Evolutionary conservation across 2,113 vertebrate species (phyloP), one percentile per base, ranked within the genome.

Genomic region (Nesoenas mayeri): DNA sequence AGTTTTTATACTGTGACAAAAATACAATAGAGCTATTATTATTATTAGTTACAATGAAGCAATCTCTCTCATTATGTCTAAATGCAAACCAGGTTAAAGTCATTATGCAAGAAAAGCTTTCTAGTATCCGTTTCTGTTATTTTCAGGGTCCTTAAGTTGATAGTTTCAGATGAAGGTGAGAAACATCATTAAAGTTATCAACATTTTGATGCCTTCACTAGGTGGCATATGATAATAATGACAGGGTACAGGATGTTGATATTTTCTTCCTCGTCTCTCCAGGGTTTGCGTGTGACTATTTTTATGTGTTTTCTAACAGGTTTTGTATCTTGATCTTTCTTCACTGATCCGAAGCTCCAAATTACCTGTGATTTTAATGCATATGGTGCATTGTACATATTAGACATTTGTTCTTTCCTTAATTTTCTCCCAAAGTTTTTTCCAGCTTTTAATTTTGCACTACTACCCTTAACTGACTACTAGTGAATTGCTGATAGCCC

Each of bases 391-490:
- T 15, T 65, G 18, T 47, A 42, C 7, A 11, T 53, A 5, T 26
- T 42, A 70, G 24, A 34, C 3, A 17, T 0, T 69, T 54, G 4
- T 14, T 11, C 11, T 47, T 34, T 78, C 16, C 9, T 80, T 64
- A 21, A 13, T 67, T 83, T 82, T 71, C 28, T 4, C 2, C 4
- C 32, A 15, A 0, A 3, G 3, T 0, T 50, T 90, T 62, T 78
- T 64, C 31, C 9, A 50, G 5, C 9, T 48, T 79, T 77, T 50
- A 38, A 25, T 77, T 72, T 84, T 80, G 4, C 4, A 31, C 38
- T 57, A 10, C 5, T 62, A 21, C 14, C 22, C 58, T 62, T 79
- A 71, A 44, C 10, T 83, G 15, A 31, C 31, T 66, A 15, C 12
- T 75, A 14, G 17, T 42, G 17, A 42, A 12, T 32, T 83, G 15